A percentile compares a stretch with the other conserved stretches of the same genome.
phyloP scores from a whole-genome alignment of 2,888 invertebrate species.

The Seira sanloemensis region DNA sequence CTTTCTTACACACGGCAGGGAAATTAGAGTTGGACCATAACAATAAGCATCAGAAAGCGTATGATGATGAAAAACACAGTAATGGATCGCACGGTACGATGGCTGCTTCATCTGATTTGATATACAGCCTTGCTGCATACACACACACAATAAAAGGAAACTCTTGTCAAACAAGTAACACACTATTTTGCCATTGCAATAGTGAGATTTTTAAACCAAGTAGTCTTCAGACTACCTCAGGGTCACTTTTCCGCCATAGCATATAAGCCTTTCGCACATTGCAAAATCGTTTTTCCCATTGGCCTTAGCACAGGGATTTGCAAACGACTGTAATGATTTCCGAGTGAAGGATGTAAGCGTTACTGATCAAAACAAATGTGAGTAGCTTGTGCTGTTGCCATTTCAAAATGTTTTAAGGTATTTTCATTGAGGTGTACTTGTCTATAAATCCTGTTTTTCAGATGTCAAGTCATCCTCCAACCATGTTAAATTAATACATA shows the following conservation, averaged over 20 bases:
- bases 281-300: constrained; percentile 20
- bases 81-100: constrained; percentile 5
- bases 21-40: too few relatives aligned
- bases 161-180: constrained; percentile 23
- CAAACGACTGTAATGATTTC: constrained; percentile 12
- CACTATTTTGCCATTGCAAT: constrained; percentile 3
- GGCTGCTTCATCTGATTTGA: constrained; percentile 26
- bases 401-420: not conserved
- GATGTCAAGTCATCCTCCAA: not conserved
- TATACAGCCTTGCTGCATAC: constrained; percentile 10
- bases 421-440: not conserved
- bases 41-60: not conserved
- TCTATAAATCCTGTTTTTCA: not conserved
- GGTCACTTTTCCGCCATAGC: constrained; percentile 29
- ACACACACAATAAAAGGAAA: constrained; percentile 33
- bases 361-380: not conserved
- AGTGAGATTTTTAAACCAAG: constrained; percentile 9
- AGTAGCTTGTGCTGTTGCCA: not conserved
- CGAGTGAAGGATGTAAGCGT: constrained; percentile 29
- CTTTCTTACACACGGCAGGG: too few relatives aligned
- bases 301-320: not conserved
- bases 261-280: not conserved
- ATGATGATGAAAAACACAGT: not conserved
- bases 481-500: too few relatives aligned
- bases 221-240: constrained; percentile 32